Conservation (phyloP, 2,113 vertebrate species). For the Neopipo cinnamomea region DNA sequence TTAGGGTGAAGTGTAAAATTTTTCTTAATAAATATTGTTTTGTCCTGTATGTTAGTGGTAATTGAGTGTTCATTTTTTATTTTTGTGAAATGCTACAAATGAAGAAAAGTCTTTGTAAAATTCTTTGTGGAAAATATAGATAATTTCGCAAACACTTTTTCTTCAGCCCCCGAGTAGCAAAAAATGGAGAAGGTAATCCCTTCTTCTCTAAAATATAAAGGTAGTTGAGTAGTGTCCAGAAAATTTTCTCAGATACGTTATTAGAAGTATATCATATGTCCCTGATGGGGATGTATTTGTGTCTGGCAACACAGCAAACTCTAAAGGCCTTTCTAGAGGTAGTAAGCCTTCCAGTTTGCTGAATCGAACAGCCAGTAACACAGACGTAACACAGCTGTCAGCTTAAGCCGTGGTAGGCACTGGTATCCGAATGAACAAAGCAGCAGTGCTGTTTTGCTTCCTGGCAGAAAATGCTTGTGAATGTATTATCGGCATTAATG, state of each 20-base stretch:
- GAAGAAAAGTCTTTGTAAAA: background rate
- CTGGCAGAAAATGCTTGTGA: slow-evolving; percentile 14
- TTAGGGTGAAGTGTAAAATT: slow-evolving; percentile 23
- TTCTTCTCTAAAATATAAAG: background rate
- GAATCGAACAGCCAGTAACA: background rate
- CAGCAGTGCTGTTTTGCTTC: background rate
- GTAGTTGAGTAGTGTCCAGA: background rate
- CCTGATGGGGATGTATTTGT: background rate
- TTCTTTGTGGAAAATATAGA: background rate
- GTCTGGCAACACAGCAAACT: background rate
- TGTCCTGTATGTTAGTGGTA: background rate
- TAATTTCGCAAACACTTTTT: background rate
- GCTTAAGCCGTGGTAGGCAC: background rate
- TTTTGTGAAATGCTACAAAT: background rate
- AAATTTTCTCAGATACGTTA: background rate
- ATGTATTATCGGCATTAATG: background rate
- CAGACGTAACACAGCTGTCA: background rate
- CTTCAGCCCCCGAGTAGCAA: background rate
- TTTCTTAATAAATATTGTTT: slow-evolving; percentile 17
- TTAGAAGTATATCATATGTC: background rate
- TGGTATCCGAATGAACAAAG: slow-evolving; percentile 4
- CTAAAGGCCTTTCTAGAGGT: background rate
- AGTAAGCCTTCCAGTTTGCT: background rate
- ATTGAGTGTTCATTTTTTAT: background rate
- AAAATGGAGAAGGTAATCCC: background rate